Conservation (phyloP, 2,113 vertebrate species). For the Theristicus caerulescens region DNA sequence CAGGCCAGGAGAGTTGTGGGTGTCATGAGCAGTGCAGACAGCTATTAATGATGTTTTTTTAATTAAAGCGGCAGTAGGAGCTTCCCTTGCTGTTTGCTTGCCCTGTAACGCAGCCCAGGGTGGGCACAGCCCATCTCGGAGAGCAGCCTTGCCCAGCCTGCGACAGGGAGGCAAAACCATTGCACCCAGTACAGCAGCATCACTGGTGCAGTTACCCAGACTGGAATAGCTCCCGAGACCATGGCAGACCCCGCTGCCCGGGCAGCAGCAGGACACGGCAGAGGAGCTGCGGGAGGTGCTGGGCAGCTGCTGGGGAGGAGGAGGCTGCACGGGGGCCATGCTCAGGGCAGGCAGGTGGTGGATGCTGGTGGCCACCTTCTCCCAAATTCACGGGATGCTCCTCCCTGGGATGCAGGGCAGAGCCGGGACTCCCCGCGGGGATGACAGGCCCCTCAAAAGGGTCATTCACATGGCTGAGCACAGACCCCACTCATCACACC, state of each 20-base stretch:
- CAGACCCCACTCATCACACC: background rate
- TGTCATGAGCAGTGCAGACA: background rate
- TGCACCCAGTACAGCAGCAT: background rate
- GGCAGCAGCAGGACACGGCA: fast-evolving
- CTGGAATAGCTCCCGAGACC: background rate
- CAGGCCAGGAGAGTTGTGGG: too few species aligned
- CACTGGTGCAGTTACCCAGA: background rate
- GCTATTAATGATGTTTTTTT: background rate
- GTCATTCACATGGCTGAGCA: fast-evolving
- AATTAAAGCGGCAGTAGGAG: background rate
- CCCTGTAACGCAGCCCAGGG: background rate
- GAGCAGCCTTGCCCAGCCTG: background rate
- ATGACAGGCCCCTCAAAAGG: background rate
- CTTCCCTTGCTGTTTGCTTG: background rate
- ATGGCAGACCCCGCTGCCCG: fast-evolving
- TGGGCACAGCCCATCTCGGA: background rate
- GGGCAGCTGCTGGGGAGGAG: background rate
- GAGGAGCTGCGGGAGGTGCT: background rate
- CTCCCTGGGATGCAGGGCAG: background rate
- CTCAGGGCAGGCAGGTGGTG: background rate
- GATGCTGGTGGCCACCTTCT: background rate
- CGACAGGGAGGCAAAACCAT: background rate
- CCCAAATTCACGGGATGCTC: background rate
- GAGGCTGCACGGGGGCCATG: fast-evolving
- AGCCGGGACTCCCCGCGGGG: background rate